These are phyloP conservation scores for Panulirus ornatus DNA, from an alignment of 1,140 invertebrate species.

Conservation along the genomic window DNA sequence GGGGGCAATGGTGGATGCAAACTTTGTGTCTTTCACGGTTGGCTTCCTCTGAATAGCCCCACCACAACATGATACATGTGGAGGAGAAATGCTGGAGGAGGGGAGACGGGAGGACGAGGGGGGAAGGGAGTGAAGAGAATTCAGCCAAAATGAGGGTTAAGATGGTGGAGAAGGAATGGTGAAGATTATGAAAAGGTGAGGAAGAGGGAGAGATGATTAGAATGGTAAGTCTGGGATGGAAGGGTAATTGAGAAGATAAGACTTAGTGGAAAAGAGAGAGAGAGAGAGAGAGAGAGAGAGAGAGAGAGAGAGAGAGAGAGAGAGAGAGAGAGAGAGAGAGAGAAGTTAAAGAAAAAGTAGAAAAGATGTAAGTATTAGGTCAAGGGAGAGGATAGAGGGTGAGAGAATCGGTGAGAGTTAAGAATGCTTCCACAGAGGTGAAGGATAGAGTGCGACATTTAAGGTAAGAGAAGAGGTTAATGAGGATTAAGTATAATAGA, in stretches of 20 bases:
- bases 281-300: constrained; percentile 3
- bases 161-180: too few relatives aligned
- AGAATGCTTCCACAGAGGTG: neutral
- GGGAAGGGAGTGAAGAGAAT: neutral
- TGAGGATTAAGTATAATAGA: too few relatives aligned
- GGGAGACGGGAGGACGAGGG: neutral
- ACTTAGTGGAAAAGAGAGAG: neutral
- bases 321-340: neutral
- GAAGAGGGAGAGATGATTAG: neutral
- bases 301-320: neutral
- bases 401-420: neutral
- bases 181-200: neutral
- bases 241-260: neutral
- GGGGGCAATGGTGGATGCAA: neutral
- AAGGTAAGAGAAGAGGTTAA: too few relatives aligned
- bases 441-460: too few relatives aligned
- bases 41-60: neutral
- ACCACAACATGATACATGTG: neutral
- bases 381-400: neutral
- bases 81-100: neutral
- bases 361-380: too few relatives aligned
- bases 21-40: neutral
- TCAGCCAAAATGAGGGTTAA: neutral
- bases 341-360: too few relatives aligned
- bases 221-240: neutral